Conservation (phyloP, 2,797 vertebrate genomes). For the Scolopax rusticola region DNA sequence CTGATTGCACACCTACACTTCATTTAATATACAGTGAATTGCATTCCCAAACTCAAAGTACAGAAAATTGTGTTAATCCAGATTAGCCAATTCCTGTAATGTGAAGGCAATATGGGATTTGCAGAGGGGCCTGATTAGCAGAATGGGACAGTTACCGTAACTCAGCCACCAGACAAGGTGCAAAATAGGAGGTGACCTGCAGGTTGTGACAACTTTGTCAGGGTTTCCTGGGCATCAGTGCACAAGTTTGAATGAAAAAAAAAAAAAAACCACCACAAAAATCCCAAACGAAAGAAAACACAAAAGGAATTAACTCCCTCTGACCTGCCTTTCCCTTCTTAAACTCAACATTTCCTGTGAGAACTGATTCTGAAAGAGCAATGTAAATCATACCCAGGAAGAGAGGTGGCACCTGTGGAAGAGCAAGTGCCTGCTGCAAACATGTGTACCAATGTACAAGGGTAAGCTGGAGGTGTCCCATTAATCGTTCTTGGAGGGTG, state of each 20-base stretch:
- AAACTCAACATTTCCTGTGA: neutral
- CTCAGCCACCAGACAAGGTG: neutral
- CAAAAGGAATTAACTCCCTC: neutral
- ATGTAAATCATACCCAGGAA: neutral
- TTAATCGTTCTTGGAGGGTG: neutral
- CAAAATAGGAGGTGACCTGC: neutral
- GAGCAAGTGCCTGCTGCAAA: neutral
- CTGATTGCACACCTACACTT: neutral
- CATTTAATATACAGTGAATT: neutral
- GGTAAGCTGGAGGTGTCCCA: neutral
- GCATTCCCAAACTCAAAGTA: neutral
- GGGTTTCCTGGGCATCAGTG: neutral
- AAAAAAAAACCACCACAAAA: too few species aligned
- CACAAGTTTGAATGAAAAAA: neutral
- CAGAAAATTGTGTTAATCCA: neutral
- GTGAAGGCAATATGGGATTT: neutral
- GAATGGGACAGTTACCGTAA: neutral
- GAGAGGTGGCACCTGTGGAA: neutral
- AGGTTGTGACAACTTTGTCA: neutral
- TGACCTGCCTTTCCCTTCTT: neutral
- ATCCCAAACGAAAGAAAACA: neutral
- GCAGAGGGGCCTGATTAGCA: neutral
- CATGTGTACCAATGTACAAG: fast-evolving
- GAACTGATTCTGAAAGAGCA: neutral
- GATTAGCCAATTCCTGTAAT: neutral